These are phyloP conservation scores for Anguilla rostrata DNA, from an alignment of 2,113 vertebrate species.

Conservation along the genomic window DNA sequence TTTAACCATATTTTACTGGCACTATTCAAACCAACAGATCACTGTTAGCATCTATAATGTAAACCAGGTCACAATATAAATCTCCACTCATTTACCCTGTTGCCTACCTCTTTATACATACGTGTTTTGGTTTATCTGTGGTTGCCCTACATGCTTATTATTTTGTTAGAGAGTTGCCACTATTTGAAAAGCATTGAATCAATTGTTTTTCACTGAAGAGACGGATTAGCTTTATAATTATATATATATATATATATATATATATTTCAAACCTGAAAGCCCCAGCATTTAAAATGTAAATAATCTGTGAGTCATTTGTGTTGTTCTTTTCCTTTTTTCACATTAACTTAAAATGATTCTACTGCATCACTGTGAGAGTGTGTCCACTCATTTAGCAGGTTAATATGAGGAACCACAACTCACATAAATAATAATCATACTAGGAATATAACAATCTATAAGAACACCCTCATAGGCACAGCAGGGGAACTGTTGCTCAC, in stretches of 20 bases:
- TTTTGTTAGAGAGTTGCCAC: neutral
- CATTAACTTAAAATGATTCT: neutral
- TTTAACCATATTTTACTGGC: neutral
- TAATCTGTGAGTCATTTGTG: neutral
- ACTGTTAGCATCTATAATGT: neutral
- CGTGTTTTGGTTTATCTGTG: constrained; percentile 3
- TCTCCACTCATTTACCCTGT: constrained; percentile 2
- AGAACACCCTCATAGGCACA: constrained; percentile 10
- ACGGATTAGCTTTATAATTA: neutral
- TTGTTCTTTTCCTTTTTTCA: neutral
- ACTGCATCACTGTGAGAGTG: constrained; percentile 7
- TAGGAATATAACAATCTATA: constrained; percentile 24
- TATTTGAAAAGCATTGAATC: neutral
- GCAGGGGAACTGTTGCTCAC: constrained; percentile 33
- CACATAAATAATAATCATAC: neutral
- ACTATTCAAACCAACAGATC: constrained; percentile 3
- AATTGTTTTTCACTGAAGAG: constrained; percentile 1
- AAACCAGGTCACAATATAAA: constrained; percentile 7
- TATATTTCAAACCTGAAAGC: neutral
- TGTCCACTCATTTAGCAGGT: neutral
- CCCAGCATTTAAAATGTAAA: constrained; percentile 5
- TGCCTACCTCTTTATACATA: neutral
- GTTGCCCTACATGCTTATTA: neutral
- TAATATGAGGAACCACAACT: constrained; percentile 16
- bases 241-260: neutral